Percentiles rank a stretch among this genome's conserved stretches.
phyloP scores from a whole-genome alignment of 2,888 invertebrate genomes.

The Caenorhabditis panamensis region DNA sequence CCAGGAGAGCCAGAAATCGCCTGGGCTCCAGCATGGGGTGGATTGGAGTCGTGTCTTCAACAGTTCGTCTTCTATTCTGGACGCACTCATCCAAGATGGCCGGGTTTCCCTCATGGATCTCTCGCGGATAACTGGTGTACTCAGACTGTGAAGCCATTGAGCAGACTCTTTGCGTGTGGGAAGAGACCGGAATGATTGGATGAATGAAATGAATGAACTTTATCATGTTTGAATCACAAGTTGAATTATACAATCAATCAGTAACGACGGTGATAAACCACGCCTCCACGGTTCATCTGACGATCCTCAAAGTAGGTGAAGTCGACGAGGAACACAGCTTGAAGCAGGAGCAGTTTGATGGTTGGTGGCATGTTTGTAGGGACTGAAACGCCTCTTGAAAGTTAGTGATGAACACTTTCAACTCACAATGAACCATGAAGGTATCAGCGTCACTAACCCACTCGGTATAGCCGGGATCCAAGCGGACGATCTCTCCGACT shows the following conservation, averaged over 20 bases:
- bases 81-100: neutral
- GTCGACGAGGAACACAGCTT: constrained; percentile 44
- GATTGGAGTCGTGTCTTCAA: neutral
- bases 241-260: too few relatives aligned
- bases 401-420: neutral
- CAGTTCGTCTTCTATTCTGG: neutral
- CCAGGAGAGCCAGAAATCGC: neutral
- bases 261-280: neutral
- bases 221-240: too few relatives aligned
- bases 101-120: neutral
- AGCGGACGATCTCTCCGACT: constrained; percentile 42
- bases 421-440: constrained; percentile 46
- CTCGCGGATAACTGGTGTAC: neutral
- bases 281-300: neutral
- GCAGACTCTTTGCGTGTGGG: constrained; percentile 2
- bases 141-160: neutral
- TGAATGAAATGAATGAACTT: too few relatives aligned
- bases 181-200: neutral
- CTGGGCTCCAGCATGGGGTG: neutral
- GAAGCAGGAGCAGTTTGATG: constrained; percentile 42
- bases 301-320: constrained; percentile 52
- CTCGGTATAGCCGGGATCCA: constrained; percentile 24
- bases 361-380: constrained; percentile 38
- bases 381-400: constrained; percentile 17
- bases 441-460: constrained; percentile 41